These are phyloP conservation scores for Onychostruthus taczanowskii DNA, from an alignment of 2,113 vertebrate species.

Conservation along the genomic window DNA sequence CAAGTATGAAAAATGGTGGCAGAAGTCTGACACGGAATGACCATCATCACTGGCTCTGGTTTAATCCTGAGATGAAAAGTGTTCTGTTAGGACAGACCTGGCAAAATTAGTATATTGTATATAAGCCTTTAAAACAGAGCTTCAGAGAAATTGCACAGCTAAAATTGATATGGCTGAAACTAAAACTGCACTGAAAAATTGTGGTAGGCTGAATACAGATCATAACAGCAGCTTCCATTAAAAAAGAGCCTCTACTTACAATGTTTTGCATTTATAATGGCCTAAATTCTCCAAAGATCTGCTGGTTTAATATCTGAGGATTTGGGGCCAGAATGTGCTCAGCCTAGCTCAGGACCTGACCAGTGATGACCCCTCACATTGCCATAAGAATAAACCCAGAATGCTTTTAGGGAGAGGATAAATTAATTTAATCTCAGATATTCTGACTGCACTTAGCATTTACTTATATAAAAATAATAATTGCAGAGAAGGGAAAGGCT, in stretches of 20 bases:
- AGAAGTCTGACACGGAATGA: neutral
- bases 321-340: neutral
- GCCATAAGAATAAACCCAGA: neutral
- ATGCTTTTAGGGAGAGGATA: neutral
- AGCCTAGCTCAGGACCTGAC: neutral
- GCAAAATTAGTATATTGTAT: neutral
- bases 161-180: neutral
- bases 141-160: neutral
- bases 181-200: neutral
- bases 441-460: neutral
- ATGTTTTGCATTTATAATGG: neutral
- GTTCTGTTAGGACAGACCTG: neutral
- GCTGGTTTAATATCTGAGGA: neutral
- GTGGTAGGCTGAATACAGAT: neutral
- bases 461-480: neutral
- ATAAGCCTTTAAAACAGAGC: neutral
- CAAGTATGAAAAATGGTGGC: neutral
- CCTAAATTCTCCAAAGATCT: neutral
- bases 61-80: neutral
- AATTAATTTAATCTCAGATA: neutral
- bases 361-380: fast-evolving
- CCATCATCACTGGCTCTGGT: neutral
- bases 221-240: neutral
- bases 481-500: neutral
- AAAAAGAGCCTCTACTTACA: neutral